Evolutionary conservation across 23 tunicate species (phyloP).

Genomic region (Ascidia mentula): DNA sequence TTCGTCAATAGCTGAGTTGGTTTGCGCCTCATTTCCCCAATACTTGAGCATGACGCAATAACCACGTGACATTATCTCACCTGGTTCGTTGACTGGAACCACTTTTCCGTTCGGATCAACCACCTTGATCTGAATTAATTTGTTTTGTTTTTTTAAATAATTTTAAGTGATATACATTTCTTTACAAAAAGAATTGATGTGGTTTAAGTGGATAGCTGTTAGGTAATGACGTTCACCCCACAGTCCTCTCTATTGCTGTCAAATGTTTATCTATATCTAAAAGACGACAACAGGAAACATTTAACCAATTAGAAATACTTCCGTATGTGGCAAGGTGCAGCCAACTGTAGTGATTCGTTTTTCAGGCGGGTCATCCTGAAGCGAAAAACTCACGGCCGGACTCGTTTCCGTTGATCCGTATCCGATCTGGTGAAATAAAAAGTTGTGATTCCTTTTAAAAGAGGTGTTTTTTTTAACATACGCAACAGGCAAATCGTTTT

Average conservation of each 20-base stretch:
- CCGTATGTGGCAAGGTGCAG: constrained; percentile 35
- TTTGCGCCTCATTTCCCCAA: constrained; percentile 79
- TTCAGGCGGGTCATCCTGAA: constrained; percentile 37
- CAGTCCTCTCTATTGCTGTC: too few species aligned
- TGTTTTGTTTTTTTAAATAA: too few species aligned
- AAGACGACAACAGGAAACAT: too few species aligned
- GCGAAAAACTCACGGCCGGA: constrained; percentile 68
- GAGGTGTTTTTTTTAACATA: too few species aligned
- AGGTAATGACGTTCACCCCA: too few species aligned
- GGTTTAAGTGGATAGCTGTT: too few species aligned
- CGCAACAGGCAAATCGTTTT: too few species aligned
- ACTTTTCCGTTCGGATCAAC: constrained; percentile 59
- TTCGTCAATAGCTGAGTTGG: constrained; percentile 58
- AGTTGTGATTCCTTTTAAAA: too few species aligned
- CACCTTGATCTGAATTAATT: constrained; percentile 50
- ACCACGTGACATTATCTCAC: constrained; percentile 86
- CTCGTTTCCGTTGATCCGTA: constrained; percentile 96
- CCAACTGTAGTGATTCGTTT: constrained; percentile 74
- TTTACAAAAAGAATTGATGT: too few species aligned
- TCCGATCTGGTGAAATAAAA: constrained; percentile 53
- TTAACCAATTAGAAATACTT: too few species aligned
- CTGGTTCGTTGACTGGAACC: constrained; percentile 66
- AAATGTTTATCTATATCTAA: too few species aligned
- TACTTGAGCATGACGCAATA: constrained; percentile 85
- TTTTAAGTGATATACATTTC: too few species aligned